Base-by-base conservation (phyloP, 2,113 vertebrate genomes). In the Scartelaos histophorus region DNA sequence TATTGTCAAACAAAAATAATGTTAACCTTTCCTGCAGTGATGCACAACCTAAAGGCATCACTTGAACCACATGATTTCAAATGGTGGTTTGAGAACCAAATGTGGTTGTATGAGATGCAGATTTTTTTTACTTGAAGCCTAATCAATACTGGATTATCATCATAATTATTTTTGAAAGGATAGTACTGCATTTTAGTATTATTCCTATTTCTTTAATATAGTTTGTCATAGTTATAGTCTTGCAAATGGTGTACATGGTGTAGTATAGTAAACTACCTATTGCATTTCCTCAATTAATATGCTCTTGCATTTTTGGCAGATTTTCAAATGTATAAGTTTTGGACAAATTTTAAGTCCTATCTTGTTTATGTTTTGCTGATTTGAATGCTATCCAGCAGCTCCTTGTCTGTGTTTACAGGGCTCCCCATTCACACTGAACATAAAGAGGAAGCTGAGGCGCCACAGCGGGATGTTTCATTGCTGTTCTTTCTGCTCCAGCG, bases 401-500 rank as follows among this genome's bases (percentile, higher is more conserved):
- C 16, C 58, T 3, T 34, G 58, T 61, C 25, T 25, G 9, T 61
- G 58, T 61, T 57, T 51, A 49, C 91, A 99, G 96, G 96, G 95
- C 7, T 98, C 97, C 0, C 97, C 96, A 0, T 97, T 97, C 71
- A 62, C 74, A 0, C 82, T 97, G 88, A 82, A 21, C 0, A 97
- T 98, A 86, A 94, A 80, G 82, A 95, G 71, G 46, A 95, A 91
- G 88, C 80, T 92, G 65, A 88, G 85, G 3, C 82, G 81, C 16
- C 97, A 98, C 86, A 53, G 16, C 0, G 97, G 97, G 0, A 87
- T 93, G 3, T 99, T 97, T 76, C 97, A 98, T 89, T 98, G 97
- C 91, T 98, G 97, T 85, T 93, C 95, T 0, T 98, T 99, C 94
- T 98, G 97, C 86, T 98, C 97, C 68, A 97, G 97, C 0, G 94